Evolutionary conservation across 2,113 vertebrate species (phyloP), one percentile per base, ranked within the genome.

Genomic region (Petaurus breviceps): DNA sequence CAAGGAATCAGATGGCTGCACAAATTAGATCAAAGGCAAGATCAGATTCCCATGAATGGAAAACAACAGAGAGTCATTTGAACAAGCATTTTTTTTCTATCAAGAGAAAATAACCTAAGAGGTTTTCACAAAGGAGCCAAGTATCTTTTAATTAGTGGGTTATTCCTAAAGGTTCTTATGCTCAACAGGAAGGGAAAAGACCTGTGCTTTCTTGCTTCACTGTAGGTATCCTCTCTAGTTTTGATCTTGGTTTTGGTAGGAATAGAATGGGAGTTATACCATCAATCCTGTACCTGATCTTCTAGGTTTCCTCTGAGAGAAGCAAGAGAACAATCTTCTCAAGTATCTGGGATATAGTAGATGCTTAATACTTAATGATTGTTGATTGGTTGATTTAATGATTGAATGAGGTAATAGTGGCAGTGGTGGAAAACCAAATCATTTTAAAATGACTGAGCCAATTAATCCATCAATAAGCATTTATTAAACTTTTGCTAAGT

Each of bases 11-110:
- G 50, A 31, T 51, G 68, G 68, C 37, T n/a, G 16, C 89, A 31
- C 37, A 94, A 16, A 91, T 94, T 51, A 90, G 37, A 93, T 53
- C 68, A 92, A 93, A 89, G n/a, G 23, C 12, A 53, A 95, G 93
- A 90, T 54, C 84, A 77, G 52, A 77, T 11, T 55, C 28, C 24
- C 92, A 93, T 68, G 89, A 68, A 93, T 16, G 68, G 37, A 91
- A 96, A 91, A 95, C 84, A 49, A 90, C 25, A 47, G 37, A 90
- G 92, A 91, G 22, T 10, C 92, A 0, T 53, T 50, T 90, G 26
- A n/a, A 68, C 93, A n/a, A 37, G 51, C 51, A 24, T n/a, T 23
- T 91, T 92, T 93, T 77, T 91, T 23, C 31, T 89, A 26, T 77
- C 3, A 54, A 94, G 92, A 68, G 96, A 96, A 95, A 50, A 0